Evolutionary conservation across 2,888 invertebrate species (phyloP).

Genomic region (Pseudococcus viburni): DNA sequence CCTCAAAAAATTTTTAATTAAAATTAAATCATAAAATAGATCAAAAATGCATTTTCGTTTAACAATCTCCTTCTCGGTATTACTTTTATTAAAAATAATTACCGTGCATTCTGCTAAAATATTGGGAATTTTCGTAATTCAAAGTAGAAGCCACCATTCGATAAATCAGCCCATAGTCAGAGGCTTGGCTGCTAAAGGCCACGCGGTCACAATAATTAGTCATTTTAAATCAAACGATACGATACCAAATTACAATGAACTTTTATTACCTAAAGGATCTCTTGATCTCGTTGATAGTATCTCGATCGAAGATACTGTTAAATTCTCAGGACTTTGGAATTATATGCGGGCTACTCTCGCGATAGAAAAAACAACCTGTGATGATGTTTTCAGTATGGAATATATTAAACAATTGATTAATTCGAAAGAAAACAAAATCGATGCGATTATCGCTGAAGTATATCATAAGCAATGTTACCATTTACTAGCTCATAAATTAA

Average conservation of each 20-base stretch:
- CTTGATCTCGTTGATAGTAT: not conserved
- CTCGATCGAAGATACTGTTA: not conserved
- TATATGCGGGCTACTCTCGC: constrained; percentile 67
- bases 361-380: constrained; percentile 69
- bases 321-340: constrained; percentile 9
- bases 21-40: too few relatives aligned
- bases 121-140: not conserved
- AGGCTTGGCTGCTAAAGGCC: constrained; percentile 34
- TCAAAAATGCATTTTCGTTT: not conserved
- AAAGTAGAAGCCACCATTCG: constrained; percentile 25
- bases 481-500: constrained; percentile 8
- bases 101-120: not conserved
- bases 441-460: constrained; percentile 25
- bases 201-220: constrained; percentile 39
- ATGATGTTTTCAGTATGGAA: not conserved
- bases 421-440: not conserved
- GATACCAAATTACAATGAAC: constrained; percentile 6
- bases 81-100: not conserved
- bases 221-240: constrained; percentile 30
- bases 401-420: not conserved
- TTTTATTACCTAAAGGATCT: not conserved
- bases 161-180: constrained; percentile 8
- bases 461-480: not conserved
- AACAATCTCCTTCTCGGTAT: not conserved
- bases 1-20: too few relatives aligned